phyloP scores from a whole-genome alignment of 2,888 invertebrate species.

The Amphimallon solstitiale region DNA sequence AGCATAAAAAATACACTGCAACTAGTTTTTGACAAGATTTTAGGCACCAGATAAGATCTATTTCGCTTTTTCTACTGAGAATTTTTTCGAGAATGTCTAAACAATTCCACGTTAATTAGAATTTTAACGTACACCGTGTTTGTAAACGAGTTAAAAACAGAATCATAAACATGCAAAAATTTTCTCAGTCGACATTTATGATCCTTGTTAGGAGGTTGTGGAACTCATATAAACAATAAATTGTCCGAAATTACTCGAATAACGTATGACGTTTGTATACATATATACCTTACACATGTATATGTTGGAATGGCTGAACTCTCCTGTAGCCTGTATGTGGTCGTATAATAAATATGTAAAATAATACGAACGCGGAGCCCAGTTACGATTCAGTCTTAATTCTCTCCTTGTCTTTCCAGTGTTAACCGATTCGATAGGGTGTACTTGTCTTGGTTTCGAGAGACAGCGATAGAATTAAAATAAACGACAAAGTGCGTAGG shows the following conservation, averaged over 20 bases:
- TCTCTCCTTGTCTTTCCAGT: slow-evolving; percentile 5
- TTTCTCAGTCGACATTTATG: slow-evolving; percentile 51
- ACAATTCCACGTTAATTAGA: slow-evolving; percentile 34
- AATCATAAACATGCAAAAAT: slow-evolving; percentile 52
- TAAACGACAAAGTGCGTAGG: slow-evolving; percentile 24
- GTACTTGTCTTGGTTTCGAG: neutral
- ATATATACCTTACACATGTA: slow-evolving; percentile 7
- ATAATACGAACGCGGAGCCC: slow-evolving; percentile 49
- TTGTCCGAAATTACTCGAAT: slow-evolving; percentile 53
- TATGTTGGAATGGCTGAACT: slow-evolving; percentile 3
- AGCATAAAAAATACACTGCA: too few relatives aligned
- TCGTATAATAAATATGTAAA: slow-evolving; percentile 57
- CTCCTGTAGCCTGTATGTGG: slow-evolving; percentile 36
- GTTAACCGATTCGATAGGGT: slow-evolving; percentile 4
- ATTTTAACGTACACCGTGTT: slow-evolving; percentile 45
- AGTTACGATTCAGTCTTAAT: slow-evolving; percentile 19
- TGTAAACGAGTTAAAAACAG: slow-evolving; percentile 48
- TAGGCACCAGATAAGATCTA: too few relatives aligned
- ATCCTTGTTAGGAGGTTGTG: slow-evolving; percentile 51
- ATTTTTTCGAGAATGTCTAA: neutral
- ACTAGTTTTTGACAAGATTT: too few relatives aligned
- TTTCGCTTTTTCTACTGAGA: too few relatives aligned
- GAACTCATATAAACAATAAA: slow-evolving; percentile 52
- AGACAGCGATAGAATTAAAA: slow-evolving; percentile 21
- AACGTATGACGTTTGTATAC: slow-evolving; percentile 50